Evolutionary conservation across 2,888 invertebrate species (phyloP).

Genomic region (Camptogramma bilineatum): DNA sequence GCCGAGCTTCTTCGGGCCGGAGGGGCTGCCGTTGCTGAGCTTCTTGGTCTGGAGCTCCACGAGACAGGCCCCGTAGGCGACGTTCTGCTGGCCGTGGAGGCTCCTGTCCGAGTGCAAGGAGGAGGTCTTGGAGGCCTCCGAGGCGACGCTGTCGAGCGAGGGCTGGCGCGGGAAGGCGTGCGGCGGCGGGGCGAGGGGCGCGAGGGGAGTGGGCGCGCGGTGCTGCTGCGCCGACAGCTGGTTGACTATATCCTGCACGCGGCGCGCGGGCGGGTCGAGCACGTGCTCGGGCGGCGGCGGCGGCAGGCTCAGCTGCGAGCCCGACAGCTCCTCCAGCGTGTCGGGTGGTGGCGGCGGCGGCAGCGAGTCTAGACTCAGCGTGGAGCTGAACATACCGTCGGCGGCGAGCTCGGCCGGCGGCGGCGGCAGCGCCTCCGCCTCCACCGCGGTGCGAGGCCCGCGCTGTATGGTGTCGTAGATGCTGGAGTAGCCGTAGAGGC

Average conservation of each 20-base stretch:
- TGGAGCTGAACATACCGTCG: constrained; percentile 89
- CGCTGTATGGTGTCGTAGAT: constrained; percentile 78
- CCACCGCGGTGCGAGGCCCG: constrained; percentile 82
- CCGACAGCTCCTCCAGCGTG: constrained; percentile 86
- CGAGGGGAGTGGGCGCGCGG: constrained; percentile 55
- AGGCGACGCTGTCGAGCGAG: constrained; percentile 83
- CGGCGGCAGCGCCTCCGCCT: constrained; percentile 86
- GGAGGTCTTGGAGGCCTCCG: constrained; percentile 78
- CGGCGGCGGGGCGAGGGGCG: constrained; percentile 66
- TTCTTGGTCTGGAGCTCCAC: constrained; percentile 85
- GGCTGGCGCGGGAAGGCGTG: constrained; percentile 84
- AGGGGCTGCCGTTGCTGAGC: constrained; percentile 69
- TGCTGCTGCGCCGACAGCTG: constrained; percentile 74
- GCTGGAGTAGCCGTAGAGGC: constrained; percentile 75
- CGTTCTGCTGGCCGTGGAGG: constrained; percentile 66
- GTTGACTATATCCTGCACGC: constrained; percentile 75
- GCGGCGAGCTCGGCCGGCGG: constrained; percentile 87
- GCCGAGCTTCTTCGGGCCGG: constrained; percentile 64
- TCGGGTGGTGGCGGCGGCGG: constrained; percentile 91
- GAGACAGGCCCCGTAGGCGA: constrained; percentile 82
- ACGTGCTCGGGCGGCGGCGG: constrained; percentile 89
- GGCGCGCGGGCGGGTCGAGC: constrained; percentile 65
- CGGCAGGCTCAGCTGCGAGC: constrained; percentile 90
- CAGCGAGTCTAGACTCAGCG: constrained; percentile 91
- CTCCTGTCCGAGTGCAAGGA: constrained; percentile 76